Base-by-base conservation (phyloP, 1,140 invertebrate genomes). In the Spodoptera frugiperda region DNA sequence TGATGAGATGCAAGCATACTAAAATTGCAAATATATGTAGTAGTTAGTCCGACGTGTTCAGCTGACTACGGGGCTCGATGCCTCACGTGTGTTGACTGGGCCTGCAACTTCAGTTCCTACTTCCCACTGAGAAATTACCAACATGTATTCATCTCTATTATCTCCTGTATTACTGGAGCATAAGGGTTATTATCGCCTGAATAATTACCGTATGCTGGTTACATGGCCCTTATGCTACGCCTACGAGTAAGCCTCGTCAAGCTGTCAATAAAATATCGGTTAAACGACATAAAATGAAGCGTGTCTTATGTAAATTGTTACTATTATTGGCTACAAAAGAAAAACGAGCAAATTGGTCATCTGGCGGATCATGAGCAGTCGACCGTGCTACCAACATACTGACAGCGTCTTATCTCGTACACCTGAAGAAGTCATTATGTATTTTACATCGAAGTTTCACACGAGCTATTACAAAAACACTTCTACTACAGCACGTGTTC, bases 181-280 rank as follows among this genome's bases (percentile, higher is more conserved):
- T 19, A 55, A 46, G n/a, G 19, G 5, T 11, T 19, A 71, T n/a
- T 39, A 46, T 71, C 30, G 25, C 6, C 2, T 68, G 65, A 15
- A 19, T 15, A 5, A 14, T 33, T 0, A 33, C 14, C 0, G 15
- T 51, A 5, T 25, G 19, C 6, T 54, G n/a, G 53, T 55, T 25
- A 17, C 25, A 5, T 65, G 61, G 79, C 78, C 79, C 83, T 80
- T 81, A 82, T 51, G 74, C 59, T 79, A 77, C 83, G 79, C 83
- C 83, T 81, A 85, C 83, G 78, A 59, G 55, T 53, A 46, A 44
- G 63, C 76, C 71, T 75, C 78, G 55, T 79, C 75, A 79, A 71
- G 10, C 51, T 72, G 74, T 78, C 78, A 80, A 80, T 82, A 79
- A 80, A 84, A 71, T 71, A 54, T 55, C 51, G 25, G 33, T 57